phyloP scores from a whole-genome alignment of 2,113 vertebrate species.

The Cepphus grylle region DNA sequence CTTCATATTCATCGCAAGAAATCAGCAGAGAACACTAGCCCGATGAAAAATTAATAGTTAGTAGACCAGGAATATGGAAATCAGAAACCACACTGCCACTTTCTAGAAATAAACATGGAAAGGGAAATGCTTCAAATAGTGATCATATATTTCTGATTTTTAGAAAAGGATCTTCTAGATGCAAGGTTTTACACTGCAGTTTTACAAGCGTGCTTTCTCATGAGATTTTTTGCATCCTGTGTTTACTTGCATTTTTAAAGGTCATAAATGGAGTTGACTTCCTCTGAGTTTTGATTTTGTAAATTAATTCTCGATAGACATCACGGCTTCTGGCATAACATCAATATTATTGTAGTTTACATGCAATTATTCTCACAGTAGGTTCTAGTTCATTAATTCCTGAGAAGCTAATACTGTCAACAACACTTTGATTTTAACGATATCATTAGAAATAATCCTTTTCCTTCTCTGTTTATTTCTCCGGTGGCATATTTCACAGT shows the following conservation, averaged over 20 bases:
- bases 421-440: constrained; percentile 1
- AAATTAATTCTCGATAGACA: background rate
- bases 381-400: constrained; percentile 27
- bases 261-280: background rate
- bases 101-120: background rate
- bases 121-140: background rate
- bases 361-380: constrained; percentile 33
- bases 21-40: background rate
- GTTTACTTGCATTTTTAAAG: background rate
- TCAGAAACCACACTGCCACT: background rate
- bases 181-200: background rate
- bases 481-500: background rate
- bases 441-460: background rate
- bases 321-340: background rate
- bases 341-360: background rate
- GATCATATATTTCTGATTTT: background rate
- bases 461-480: background rate
- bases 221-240: background rate
- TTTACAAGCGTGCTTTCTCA: background rate
- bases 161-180: background rate
- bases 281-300: background rate
- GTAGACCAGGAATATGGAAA: background rate
- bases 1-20: background rate
- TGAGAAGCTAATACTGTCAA: background rate
- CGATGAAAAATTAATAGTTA: background rate